A percentile compares a stretch with the other conserved stretches of the same genome.
Evolutionary conservation across 1,140 invertebrate species (phyloP).

Genomic region (Leptinotarsa defecta): DNA sequence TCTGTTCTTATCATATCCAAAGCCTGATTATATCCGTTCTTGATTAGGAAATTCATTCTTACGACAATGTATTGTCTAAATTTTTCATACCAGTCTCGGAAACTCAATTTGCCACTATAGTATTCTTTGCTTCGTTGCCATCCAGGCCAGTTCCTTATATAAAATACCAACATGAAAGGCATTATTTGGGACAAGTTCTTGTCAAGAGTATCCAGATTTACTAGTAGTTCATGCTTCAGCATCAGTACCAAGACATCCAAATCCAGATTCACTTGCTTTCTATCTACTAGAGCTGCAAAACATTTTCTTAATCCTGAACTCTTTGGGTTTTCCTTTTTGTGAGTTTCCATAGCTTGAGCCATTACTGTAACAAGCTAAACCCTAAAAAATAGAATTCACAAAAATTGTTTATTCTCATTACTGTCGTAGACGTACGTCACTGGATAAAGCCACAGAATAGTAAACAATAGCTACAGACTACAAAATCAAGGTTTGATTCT

Average conservation of each 20-base stretch:
- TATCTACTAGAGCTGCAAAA: constrained; percentile 37
- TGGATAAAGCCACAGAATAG: too few species aligned
- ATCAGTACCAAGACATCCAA: constrained; percentile 35
- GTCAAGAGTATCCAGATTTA: constrained; percentile 33
- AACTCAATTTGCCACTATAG: constrained; percentile 36
- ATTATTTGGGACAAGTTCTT: constrained; percentile 18
- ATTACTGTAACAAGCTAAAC: too few species aligned
- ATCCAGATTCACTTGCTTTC: constrained; percentile 40
- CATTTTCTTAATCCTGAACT: constrained; percentile 32
- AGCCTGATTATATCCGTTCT: constrained; percentile 21
- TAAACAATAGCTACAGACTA: too few species aligned
- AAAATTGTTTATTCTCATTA: too few species aligned
- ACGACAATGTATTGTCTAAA: constrained; percentile 37
- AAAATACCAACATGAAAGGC: constrained; percentile 39
- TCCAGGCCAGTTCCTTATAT: constrained; percentile 43
- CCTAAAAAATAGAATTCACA: too few species aligned
- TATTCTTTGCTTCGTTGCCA: constrained; percentile 41
- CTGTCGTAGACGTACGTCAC: too few species aligned
- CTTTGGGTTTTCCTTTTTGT: constrained; percentile 23
- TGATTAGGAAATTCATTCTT: constrained; percentile 33
- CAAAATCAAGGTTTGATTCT: too few species aligned
- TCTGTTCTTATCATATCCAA: constrained; percentile 16
- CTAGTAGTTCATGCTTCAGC: constrained; percentile 35
- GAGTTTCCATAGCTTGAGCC: background rate
- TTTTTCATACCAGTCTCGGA: constrained; percentile 39